Percentiles rank a stretch among this genome's conserved stretches.
Conservation (phyloP, 2,113 vertebrate genomes). For the Etia nguti region DNA sequence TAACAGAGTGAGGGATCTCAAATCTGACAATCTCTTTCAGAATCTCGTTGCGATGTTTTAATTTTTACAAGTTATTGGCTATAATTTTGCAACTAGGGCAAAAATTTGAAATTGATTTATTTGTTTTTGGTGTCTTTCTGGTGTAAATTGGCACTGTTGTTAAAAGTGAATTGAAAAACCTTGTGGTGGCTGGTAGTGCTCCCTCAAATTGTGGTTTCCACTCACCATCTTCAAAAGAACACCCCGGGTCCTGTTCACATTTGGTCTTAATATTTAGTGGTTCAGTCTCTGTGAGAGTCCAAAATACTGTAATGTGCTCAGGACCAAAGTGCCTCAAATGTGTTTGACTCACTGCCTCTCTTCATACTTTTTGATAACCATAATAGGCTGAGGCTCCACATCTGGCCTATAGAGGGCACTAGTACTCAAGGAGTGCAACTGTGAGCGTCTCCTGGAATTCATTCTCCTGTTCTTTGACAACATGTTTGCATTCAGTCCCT, state of each 20-base stretch:
- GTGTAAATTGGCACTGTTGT: neutral
- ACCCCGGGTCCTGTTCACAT: neutral
- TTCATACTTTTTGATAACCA: neutral
- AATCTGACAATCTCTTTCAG: neutral
- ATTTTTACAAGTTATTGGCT: neutral
- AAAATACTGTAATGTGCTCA: neutral
- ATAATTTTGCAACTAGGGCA: neutral
- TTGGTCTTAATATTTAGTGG: neutral
- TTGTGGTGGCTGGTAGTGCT: neutral
- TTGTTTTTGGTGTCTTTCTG: neutral
- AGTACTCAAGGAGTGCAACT: neutral
- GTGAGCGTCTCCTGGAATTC: neutral
- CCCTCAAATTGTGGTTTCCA: neutral
- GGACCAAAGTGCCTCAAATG: neutral
- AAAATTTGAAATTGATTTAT: neutral
- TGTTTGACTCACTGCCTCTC: neutral
- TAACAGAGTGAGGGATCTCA: neutral
- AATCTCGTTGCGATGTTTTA: neutral
- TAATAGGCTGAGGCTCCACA: neutral
- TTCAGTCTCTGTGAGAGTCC: neutral
- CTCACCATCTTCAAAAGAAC: neutral
- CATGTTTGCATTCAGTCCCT: neutral
- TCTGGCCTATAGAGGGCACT: slow-evolving; percentile 33
- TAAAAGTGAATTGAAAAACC: neutral
- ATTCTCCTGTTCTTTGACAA: neutral